phyloP scores from a whole-genome alignment of 2,888 invertebrate species.

The Hololepta plana region DNA sequence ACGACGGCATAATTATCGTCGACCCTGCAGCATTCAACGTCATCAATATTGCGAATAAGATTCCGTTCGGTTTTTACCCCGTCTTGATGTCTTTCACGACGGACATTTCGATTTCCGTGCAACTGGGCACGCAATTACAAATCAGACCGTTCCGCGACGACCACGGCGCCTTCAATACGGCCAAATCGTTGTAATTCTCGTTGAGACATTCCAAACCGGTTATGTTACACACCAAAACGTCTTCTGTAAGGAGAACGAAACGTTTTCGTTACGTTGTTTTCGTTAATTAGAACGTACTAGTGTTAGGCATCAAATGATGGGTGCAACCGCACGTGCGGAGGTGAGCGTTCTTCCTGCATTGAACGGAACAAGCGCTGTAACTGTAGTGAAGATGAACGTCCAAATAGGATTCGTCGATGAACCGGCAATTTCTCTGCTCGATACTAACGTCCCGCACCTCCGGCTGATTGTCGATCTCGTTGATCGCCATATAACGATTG shows the following conservation, averaged over 20 bases:
- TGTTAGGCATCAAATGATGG: conserved; percentile 49
- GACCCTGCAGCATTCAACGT: conserved; percentile 18
- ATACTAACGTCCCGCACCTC: conserved; percentile 38
- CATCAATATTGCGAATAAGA: too few relatives aligned
- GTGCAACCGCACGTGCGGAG: conserved; percentile 42
- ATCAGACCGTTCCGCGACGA: conserved; percentile 40
- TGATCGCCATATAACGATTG: conserved; percentile 21
- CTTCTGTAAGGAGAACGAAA: too few relatives aligned
- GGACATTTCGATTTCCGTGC: conserved; percentile 50
- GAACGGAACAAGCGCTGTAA: conserved; percentile 52
- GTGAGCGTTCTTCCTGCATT: conserved; percentile 48
- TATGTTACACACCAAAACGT: conserved; percentile 49
- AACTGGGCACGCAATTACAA: conserved; percentile 52
- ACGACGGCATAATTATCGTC: conserved; percentile 25
- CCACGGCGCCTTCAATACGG: conserved; percentile 48
- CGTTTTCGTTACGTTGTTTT: too few relatives aligned
- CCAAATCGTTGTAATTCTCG: conserved; percentile 37
- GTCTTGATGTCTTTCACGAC: conserved; percentile 36
- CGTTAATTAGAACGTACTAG: too few relatives aligned
- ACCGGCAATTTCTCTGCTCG: conserved; percentile 50
- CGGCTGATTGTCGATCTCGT: conserved; percentile 50
- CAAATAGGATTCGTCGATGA: conserved; percentile 43
- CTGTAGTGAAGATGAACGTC: conserved; percentile 48
- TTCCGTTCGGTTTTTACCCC: too few relatives aligned
- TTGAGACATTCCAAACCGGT: conserved; percentile 47